phyloP scores from a whole-genome alignment of 1,140 invertebrate genomes.

The Drosophila nikananu region DNA sequence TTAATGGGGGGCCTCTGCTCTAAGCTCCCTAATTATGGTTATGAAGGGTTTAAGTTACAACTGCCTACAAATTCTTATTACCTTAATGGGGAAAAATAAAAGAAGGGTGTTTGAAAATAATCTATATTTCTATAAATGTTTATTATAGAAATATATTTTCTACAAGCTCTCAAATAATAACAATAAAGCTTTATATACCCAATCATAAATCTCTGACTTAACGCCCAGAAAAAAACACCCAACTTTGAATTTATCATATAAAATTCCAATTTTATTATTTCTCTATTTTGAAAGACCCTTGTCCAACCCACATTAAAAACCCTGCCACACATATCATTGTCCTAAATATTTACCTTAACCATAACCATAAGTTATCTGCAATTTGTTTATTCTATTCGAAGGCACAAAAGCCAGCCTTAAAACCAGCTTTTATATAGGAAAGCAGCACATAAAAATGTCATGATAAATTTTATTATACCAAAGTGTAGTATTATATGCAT shows the following conservation, averaged over 20 bases:
- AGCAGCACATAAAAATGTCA: slow-evolving; percentile 29
- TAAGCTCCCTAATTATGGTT: background rate
- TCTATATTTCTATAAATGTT: too few relatives aligned
- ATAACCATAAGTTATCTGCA: slow-evolving; percentile 34
- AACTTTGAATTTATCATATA: background rate
- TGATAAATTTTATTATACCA: slow-evolving; percentile 54
- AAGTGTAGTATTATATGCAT: slow-evolving; percentile 29
- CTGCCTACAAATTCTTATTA: too few relatives aligned
- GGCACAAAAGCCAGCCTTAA: background rate
- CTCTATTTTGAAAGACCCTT: background rate
- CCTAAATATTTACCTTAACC: slow-evolving; percentile 9
- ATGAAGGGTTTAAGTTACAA: too few relatives aligned
- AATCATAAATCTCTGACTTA: background rate
- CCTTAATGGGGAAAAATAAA: too few relatives aligned
- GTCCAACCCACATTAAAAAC: background rate
- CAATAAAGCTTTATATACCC: too few relatives aligned
- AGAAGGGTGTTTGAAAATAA: too few relatives aligned
- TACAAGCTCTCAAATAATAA: background rate
- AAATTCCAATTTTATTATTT: slow-evolving; percentile 5
- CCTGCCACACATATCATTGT: slow-evolving; percentile 6
- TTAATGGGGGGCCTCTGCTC: background rate
- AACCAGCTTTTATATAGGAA: background rate
- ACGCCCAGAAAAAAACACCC: background rate
- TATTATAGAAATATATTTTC: background rate
- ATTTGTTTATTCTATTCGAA: slow-evolving; percentile 21